phyloP scores from a whole-genome alignment of 2,113 vertebrate species.

The Dipodomys ordii region DNA sequence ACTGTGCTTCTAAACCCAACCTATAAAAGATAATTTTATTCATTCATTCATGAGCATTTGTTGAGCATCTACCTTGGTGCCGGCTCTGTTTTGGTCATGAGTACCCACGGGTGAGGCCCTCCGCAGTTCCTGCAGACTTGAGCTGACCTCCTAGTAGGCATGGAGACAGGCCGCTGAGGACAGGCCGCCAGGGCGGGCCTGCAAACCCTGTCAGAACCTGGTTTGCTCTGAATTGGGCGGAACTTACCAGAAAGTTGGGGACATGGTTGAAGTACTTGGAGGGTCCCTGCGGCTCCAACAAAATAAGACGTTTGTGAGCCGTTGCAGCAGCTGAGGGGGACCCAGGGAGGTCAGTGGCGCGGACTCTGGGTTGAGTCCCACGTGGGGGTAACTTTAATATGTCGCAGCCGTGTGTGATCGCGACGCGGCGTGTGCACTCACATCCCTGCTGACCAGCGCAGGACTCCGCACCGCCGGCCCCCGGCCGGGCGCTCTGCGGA shows the following conservation, averaged over 20 bases:
- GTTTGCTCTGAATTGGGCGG: not conserved
- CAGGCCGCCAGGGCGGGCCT: not conserved
- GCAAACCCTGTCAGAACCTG: fast-evolving
- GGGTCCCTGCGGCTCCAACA: not conserved
- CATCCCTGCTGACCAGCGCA: too few species aligned
- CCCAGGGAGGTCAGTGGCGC: not conserved
- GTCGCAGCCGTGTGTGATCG: not conserved
- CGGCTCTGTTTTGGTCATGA: not conserved
- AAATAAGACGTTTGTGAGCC: too few species aligned
- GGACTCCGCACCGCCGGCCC: too few species aligned
- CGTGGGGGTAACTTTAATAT: not conserved
- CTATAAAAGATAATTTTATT: not conserved
- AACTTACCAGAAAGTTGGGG: not conserved
- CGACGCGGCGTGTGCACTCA: not conserved
- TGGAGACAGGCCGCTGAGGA: too few species aligned
- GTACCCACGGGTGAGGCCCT: not conserved
- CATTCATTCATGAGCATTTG: not conserved
- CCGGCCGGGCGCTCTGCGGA: too few species aligned
- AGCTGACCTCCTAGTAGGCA: not conserved
- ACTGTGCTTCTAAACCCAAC: not conserved
- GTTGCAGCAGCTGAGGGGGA: not conserved
- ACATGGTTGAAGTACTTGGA: not conserved
- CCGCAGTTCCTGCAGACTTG: not conserved
- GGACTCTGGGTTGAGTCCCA: not conserved
- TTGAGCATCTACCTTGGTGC: not conserved